phyloP scores from a whole-genome alignment of 2,113 vertebrate genomes.

The Chaetura pelagica region DNA sequence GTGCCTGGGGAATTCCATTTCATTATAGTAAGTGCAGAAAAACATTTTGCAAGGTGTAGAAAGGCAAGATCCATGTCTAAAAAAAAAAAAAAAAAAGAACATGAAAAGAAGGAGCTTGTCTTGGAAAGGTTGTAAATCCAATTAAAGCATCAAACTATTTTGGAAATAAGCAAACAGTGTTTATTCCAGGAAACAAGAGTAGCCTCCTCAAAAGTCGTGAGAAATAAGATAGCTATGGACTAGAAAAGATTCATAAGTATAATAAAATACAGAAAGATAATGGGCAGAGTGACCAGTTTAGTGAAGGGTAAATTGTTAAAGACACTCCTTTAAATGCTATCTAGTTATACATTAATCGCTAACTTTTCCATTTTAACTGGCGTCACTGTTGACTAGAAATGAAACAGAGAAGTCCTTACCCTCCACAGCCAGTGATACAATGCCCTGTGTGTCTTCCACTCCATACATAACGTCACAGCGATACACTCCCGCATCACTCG shows the following conservation, averaged over 20 bases:
- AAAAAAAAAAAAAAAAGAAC: neutral
- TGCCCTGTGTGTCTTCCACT: slow-evolving; percentile 90
- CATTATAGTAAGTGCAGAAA: neutral
- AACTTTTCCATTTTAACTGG: neutral
- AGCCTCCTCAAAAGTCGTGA: neutral
- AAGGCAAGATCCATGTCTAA: neutral
- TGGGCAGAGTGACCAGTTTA: neutral
- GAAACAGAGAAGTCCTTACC: slow-evolving; percentile 77
- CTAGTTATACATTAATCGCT: neutral
- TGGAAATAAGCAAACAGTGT: neutral
- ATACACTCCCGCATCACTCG: slow-evolving; percentile 92
- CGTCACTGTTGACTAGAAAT: neutral
- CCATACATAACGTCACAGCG: slow-evolving; percentile 95
- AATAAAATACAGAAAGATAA: neutral
- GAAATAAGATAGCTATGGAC: neutral
- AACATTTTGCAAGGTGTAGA: neutral
- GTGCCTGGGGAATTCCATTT: neutral
- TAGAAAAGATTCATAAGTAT: neutral
- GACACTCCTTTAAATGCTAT: accelerated
- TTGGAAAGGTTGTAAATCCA: neutral
- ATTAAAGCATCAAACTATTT: neutral
- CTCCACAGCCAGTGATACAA: slow-evolving; percentile 84
- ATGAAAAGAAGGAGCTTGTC: neutral
- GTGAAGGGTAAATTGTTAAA: neutral
- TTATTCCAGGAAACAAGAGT: neutral